These are phyloP conservation scores for Spea bombifrons DNA, from an alignment of 2,113 vertebrate genomes.

Conservation along the genomic window DNA sequence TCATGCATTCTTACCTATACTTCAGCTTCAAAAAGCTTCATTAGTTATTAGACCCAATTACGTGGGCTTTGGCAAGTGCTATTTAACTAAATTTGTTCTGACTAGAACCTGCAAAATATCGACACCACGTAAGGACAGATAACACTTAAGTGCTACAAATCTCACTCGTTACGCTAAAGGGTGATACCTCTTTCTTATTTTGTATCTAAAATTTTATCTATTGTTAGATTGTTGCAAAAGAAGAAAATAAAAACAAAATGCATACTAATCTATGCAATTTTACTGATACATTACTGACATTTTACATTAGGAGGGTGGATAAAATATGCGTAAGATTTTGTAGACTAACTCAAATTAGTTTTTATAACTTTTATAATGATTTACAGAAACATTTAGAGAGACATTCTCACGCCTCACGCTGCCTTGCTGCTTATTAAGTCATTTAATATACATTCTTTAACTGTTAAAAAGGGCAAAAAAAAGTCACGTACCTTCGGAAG, in stretches of 20 bases:
- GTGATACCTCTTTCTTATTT: constrained; percentile 58
- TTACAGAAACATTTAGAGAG: too few species aligned
- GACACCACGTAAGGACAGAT: constrained; percentile 69
- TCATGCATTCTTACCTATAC: constrained; percentile 88
- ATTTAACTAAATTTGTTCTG: constrained; percentile 73
- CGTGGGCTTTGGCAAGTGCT: constrained; percentile 73
- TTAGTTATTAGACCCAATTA: constrained; percentile 82
- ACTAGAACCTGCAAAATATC: constrained; percentile 71
- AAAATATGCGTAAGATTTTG: too few species aligned
- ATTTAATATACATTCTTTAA: too few species aligned
- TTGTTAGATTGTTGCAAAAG: neutral
- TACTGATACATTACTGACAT: neutral
- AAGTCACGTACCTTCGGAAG: too few species aligned
- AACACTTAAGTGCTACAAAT: constrained; percentile 70
- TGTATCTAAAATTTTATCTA: neutral
- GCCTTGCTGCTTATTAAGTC: too few species aligned
- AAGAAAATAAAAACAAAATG: neutral
- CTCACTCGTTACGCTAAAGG: constrained; percentile 71
- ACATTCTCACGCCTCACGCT: too few species aligned
- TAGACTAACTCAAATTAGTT: too few species aligned
- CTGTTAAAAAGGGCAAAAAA: too few species aligned
- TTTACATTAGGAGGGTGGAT: too few species aligned
- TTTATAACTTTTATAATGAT: too few species aligned
- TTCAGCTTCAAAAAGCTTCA: constrained; percentile 97
- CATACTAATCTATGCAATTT: neutral